Base-by-base conservation (phyloP, 2,888 invertebrate species). In the Andrena chrysosceles region DNA sequence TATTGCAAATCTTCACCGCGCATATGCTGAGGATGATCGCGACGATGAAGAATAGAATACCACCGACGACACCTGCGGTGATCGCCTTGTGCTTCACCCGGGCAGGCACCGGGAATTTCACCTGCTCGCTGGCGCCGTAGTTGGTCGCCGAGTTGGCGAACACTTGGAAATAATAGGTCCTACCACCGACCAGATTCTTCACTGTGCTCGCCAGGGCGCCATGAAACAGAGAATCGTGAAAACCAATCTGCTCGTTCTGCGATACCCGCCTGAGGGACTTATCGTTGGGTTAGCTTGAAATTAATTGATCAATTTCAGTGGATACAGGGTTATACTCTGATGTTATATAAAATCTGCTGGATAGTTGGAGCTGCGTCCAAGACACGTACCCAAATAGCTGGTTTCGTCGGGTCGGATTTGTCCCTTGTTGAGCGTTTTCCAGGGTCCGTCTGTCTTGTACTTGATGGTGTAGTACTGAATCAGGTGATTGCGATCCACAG, bases 1-100 rank as follows among this genome's bases (percentile, higher is more conserved):
- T 98, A 96, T 99, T 99, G 96, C 98, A 98, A 95, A 99, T 98
- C 96, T 99, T 98, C 93, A 99, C 98, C 92, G 98, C 98, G 95
- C 99, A 98, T 93, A 99, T 97, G 91, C 99, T 98, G 93, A 99
- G 96, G 93, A 99, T 98, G 95, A 99, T 98, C 94, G 99, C 98
- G 93, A 99, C 98, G 93, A 99, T 97, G 96, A 99, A 98, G 96
- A 99, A 99, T 94, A 99, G 96, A 93, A 99, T 97, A 89, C 99
- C 99, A 91, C 99, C 99, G 90, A 99, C 98, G 92, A 99, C 98
- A 86, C 99, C 99, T 92, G 99, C 99, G 84, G 98, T 98, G 94
- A 98, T 98, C 89, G 98, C 98, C 96, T 98, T 98, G 95, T 98
- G 98, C 94, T 98, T 98, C 90, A 98, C 98, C 84, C 98, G 96